Evolutionary conservation across 2,113 vertebrate genomes (phyloP).

Genomic region (Phycodurus eques): DNA sequence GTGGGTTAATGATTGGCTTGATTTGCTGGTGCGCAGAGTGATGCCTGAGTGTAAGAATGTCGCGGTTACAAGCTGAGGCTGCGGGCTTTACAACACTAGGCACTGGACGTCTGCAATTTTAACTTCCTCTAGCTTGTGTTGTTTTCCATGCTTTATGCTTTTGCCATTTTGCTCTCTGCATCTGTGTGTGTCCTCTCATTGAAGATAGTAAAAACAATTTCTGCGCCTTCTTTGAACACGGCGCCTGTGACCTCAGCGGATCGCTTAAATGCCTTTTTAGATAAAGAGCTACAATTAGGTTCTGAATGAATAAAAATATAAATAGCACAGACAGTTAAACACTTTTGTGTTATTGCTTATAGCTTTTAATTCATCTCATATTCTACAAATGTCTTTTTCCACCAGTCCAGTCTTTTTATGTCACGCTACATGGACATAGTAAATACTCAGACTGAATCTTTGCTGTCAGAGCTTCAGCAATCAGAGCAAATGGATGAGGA

Average conservation of each 20-base stretch:
- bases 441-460: constrained; percentile 44
- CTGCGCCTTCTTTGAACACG: constrained; percentile 24
- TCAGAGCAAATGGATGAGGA: constrained; percentile 46
- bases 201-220: constrained; percentile 31
- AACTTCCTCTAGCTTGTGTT: constrained; percentile 54
- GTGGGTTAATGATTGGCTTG: constrained; percentile 64
- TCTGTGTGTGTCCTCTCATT: constrained; percentile 21
- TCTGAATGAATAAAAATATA: background rate
- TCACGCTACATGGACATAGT: constrained; percentile 4
- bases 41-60: constrained; percentile 66
- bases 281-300: constrained; percentile 14
- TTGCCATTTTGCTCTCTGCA: constrained; percentile 29
- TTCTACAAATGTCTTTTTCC: constrained; percentile 30
- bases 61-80: constrained; percentile 59
- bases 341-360: constrained; percentile 13
- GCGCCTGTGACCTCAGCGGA: constrained; percentile 36
- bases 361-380: constrained; percentile 37
- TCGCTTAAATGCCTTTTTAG: constrained; percentile 24
- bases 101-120: constrained; percentile 57
- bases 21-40: constrained; percentile 43
- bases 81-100: constrained; percentile 60
- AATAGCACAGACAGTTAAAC: constrained; percentile 7
- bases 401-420: constrained; percentile 29
- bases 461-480: constrained; percentile 36
- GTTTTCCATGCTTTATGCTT: constrained; percentile 50